Base-by-base conservation (phyloP, 2,113 vertebrate genomes). In the Poeciliopsis prolifica region DNA sequence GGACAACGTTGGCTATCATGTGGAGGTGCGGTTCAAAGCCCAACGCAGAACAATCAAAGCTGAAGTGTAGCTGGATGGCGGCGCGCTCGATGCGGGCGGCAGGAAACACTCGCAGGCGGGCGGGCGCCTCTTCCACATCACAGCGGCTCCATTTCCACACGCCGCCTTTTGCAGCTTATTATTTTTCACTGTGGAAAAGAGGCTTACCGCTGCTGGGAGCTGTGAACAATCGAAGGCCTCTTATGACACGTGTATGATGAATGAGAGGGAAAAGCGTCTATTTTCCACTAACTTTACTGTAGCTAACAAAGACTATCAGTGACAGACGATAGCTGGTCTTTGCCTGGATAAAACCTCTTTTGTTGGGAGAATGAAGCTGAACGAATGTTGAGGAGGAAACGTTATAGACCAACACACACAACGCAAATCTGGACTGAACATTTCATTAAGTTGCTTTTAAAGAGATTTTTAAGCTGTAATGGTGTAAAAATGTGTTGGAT, bases 1-100 rank as follows among this genome's bases (percentile, higher is more conserved):
- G 78, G 87, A 92, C 89, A 87, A 89, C 86, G 89, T 86, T 90
- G 89, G 81, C 92, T 95, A 94, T 95, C 86, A 94, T 94, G 90
- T 95, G 1, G 54, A 88, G 85, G 89, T 10, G 68, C 70, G 48
- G 83, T 93, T 93, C 88, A 92, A 91, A 92, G 92, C 78, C 72
- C 72, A 31, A 61, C 85, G 61, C 88, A 88, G 86, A 92, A 89
- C 91, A 91, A 92, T 94, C 92, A 93, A 93, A 93, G 90, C 90
- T 88, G 84, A 93, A 85, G 87, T 91, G 81, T 84, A 89, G 88
- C 89, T 74, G 86, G 88, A 86, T 87, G 90, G 82, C 79, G 86
- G 84, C 80, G 85, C 77, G 88, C 91, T 91, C 92, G 90, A 80
- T 87, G 65, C 80, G 81, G 78, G 85, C 75, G 62, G 80, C 54